These are phyloP conservation scores for Limnephilus lunatus DNA, from an alignment of 2,888 invertebrate genomes.

Conservation along the genomic window DNA sequence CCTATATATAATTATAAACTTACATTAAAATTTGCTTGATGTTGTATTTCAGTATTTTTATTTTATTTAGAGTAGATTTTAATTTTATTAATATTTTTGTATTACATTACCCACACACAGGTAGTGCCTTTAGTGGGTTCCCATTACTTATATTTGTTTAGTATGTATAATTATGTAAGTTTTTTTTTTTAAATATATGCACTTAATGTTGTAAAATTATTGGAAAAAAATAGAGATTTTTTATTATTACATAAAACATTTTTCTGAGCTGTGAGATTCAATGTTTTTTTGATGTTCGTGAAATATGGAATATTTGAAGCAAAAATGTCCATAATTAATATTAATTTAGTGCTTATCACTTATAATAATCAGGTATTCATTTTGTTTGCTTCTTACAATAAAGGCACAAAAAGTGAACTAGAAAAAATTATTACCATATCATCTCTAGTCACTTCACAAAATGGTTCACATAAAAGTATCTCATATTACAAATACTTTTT, in stretches of 20 bases:
- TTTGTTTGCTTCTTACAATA: constrained; percentile 28
- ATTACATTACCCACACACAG: too few species aligned
- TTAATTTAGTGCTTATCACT: neutral
- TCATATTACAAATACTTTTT: neutral
- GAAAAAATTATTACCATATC: neutral
- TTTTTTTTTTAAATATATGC: too few species aligned
- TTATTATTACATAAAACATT: too few species aligned
- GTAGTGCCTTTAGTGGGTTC: too few species aligned
- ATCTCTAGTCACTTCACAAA: neutral
- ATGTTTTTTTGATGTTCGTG: neutral
- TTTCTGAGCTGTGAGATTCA: too few species aligned
- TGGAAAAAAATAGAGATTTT: too few species aligned
- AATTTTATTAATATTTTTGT: too few species aligned
- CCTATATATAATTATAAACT: neutral
- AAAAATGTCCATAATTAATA: neutral
- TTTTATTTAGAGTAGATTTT: too few species aligned
- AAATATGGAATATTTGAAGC: neutral
- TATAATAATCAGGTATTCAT: constrained; percentile 26
- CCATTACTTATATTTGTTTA: too few species aligned
- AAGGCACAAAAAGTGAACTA: constrained; percentile 27
- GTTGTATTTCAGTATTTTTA: neutral
- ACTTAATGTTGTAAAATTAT: too few species aligned
- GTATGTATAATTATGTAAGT: too few species aligned
- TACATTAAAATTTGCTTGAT: neutral
- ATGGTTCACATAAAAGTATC: constrained; percentile 7